These are phyloP conservation scores for Pseudocheirus occidentalis DNA, from an alignment of 2,797 vertebrate species.

Conservation along the genomic window DNA sequence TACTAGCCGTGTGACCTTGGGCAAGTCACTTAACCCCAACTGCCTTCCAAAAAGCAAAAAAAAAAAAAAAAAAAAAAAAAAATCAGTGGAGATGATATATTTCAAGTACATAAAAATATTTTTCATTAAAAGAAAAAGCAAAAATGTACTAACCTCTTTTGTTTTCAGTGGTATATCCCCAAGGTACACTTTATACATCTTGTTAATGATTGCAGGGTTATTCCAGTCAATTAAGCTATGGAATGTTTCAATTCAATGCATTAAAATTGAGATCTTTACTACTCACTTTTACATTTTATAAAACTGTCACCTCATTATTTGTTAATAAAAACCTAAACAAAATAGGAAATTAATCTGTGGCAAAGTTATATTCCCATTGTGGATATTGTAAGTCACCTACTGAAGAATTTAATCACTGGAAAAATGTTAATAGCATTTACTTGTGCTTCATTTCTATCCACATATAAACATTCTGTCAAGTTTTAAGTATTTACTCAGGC, in stretches of 20 bases:
- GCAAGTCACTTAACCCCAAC: no score
- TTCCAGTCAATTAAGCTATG: constrained; percentile 98
- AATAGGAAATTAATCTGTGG: not conserved
- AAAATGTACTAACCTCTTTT: constrained; percentile 90
- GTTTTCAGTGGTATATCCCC: constrained; percentile 98
- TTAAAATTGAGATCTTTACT: constrained; percentile 62
- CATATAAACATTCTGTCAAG: not conserved
- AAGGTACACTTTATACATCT: constrained; percentile 98
- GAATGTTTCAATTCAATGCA: constrained; percentile 59
- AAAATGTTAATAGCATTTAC: not conserved
- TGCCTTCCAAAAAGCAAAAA: no score
- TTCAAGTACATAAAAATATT: constrained; percentile 20
- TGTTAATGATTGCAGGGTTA: constrained; percentile 95
- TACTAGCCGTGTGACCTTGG: no score
- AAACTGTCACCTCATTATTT: constrained; percentile 42
- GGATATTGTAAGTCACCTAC: not conserved
- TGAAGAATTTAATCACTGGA: not conserved
- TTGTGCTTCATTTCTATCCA: not conserved
- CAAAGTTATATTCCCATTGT: not conserved
- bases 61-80: not conserved
- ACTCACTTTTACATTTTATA: constrained; percentile 53
- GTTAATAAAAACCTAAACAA: constrained; percentile 49
- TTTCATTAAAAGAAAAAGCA: constrained; percentile 40
- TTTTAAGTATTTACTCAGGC: not conserved
- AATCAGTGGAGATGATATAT: constrained; percentile 9